phyloP scores from a whole-genome alignment of 2,113 vertebrate species.

The Chroicocephalus ridibundus region DNA sequence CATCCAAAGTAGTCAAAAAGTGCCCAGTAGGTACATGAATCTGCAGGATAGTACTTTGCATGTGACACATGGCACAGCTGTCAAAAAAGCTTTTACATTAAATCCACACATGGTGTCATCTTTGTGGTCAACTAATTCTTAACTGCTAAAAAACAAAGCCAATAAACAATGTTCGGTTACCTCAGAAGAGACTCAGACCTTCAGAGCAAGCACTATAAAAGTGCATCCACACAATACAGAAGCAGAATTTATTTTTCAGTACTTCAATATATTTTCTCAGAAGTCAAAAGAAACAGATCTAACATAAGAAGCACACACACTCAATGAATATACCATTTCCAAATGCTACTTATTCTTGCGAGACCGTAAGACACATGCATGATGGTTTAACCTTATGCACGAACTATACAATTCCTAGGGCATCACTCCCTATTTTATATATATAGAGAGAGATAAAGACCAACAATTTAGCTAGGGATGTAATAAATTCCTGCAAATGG shows the following conservation, averaged over 20 bases:
- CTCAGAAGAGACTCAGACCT: neutral
- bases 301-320: neutral
- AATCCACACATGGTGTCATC: neutral
- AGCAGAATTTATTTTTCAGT: neutral
- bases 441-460: neutral
- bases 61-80: neutral
- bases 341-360: neutral
- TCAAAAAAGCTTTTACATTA: neutral
- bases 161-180: neutral
- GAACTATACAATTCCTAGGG: neutral
- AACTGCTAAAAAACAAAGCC: neutral
- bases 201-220: neutral
- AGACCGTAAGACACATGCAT: neutral
- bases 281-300: neutral
- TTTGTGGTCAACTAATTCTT: neutral
- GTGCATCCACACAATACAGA: neutral
- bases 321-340: neutral
- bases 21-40: neutral
- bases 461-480: neutral
- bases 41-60: neutral
- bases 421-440: neutral
- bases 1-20: neutral
- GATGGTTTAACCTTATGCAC: neutral
- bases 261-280: neutral
- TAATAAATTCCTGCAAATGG: neutral